Evolutionary conservation across 2,888 invertebrate genomes (phyloP).

Genomic region (Apantesis nais): DNA sequence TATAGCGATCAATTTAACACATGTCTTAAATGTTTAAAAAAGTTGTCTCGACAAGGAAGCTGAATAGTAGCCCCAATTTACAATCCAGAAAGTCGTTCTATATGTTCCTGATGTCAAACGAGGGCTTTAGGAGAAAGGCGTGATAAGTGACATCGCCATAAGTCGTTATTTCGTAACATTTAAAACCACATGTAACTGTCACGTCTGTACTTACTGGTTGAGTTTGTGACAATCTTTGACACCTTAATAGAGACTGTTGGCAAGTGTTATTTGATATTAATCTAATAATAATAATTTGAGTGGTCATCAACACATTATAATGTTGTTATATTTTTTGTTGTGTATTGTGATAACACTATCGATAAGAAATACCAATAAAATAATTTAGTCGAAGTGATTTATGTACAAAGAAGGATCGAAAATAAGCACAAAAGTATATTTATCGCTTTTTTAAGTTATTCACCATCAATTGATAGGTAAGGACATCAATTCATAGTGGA

Average conservation of each 20-base stretch:
- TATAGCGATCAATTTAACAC: neutral
- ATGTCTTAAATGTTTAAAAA: neutral
- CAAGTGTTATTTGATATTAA: constrained; percentile 2
- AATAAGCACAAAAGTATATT: too few species aligned
- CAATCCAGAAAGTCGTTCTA: constrained; percentile 33
- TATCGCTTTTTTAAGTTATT: too few species aligned
- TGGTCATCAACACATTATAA: neutral
- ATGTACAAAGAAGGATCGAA: too few species aligned
- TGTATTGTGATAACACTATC: too few species aligned
- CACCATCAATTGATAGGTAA: too few species aligned
- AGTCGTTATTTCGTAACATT: constrained; percentile 38
- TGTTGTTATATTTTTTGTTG: neutral
- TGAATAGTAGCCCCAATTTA: constrained; percentile 8
- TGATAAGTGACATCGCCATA: constrained; percentile 49
- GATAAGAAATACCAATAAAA: too few species aligned
- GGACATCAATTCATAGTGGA: too few species aligned
- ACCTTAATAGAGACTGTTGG: neutral
- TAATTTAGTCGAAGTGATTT: too few species aligned
- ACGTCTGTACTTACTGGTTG: constrained; percentile 21
- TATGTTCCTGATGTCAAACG: constrained; percentile 24
- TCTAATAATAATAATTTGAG: neutral
- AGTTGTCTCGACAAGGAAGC: constrained; percentile 12
- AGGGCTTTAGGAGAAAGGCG: constrained; percentile 37
- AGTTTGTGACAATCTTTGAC: constrained; percentile 23
- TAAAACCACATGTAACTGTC: constrained; percentile 28